Conservation (phyloP, 2,797 vertebrate genomes). For the Sus cebifrons region DNA sequence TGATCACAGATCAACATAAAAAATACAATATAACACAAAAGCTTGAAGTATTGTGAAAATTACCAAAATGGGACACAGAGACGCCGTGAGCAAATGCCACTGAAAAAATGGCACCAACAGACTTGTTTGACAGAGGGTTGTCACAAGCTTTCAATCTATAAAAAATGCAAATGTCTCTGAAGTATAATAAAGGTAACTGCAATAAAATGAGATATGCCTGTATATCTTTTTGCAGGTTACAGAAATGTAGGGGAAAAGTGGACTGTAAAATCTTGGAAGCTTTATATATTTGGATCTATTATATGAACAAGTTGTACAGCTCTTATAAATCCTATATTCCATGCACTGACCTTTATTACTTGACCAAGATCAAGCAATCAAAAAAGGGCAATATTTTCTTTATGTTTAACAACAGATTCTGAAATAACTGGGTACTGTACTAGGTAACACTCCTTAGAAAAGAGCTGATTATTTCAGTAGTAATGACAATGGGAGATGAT, state of each 20-base stretch:
- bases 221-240: neutral
- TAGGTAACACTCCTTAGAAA: slow-evolving; percentile 36
- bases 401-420: neutral
- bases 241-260: neutral
- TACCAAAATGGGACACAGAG: neutral
- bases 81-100: neutral
- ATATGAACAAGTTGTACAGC: neutral
- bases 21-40: neutral
- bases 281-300: neutral
- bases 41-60: neutral
- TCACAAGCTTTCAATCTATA: neutral
- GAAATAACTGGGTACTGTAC: neutral
- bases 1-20: neutral
- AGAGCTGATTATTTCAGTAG: neutral
- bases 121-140: neutral
- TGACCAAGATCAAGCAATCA: slow-evolving; percentile 25
- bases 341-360: neutral
- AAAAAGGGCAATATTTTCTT: neutral
- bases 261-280: neutral
- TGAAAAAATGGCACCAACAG: neutral
- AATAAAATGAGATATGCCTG: neutral
- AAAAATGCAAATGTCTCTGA: neutral
- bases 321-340: neutral
- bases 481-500: neutral
- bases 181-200: neutral